Conservation (phyloP, 2,113 vertebrate species). For the Oryzias celebensis region DNA sequence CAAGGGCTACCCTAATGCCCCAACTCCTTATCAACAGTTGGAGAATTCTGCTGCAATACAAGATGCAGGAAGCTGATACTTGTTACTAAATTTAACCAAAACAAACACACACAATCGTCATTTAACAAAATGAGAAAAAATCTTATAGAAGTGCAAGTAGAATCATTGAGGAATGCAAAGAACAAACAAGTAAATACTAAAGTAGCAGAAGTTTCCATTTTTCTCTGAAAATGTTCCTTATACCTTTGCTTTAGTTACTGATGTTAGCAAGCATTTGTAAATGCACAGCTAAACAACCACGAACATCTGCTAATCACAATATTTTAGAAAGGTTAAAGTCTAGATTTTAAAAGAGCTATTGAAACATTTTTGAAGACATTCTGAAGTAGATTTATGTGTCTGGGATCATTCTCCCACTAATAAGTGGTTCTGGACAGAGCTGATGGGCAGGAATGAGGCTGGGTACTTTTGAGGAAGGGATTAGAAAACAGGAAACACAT, state of each 20-base stretch:
- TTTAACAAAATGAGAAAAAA: neutral
- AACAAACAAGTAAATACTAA: too few species aligned
- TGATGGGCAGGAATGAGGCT: neutral
- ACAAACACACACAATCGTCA: constrained; percentile 15
- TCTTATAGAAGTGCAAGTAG: constrained; percentile 3
- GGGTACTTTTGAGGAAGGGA: neutral
- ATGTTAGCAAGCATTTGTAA: too few species aligned
- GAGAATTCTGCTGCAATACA: constrained; percentile 44
- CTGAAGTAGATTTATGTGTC: too few species aligned
- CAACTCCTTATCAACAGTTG: constrained; percentile 63
- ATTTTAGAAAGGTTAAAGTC: too few species aligned
- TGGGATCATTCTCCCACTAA: too few species aligned
- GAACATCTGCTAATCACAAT: too few species aligned
- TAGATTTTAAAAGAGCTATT: too few species aligned
- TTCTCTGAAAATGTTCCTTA: too few species aligned
- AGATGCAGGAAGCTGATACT: constrained; percentile 38
- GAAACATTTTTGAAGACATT: too few species aligned
- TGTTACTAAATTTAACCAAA: constrained; percentile 59
- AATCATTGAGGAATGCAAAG: neutral
- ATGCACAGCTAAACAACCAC: too few species aligned
- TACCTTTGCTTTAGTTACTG: too few species aligned
- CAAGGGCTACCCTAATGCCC: constrained; percentile 68
- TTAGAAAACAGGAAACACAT: neutral
- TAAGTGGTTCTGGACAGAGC: neutral
- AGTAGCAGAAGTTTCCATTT: too few species aligned